Conservation (phyloP, 2,113 vertebrate genomes). For the Microcebus lehilahytsara region DNA sequence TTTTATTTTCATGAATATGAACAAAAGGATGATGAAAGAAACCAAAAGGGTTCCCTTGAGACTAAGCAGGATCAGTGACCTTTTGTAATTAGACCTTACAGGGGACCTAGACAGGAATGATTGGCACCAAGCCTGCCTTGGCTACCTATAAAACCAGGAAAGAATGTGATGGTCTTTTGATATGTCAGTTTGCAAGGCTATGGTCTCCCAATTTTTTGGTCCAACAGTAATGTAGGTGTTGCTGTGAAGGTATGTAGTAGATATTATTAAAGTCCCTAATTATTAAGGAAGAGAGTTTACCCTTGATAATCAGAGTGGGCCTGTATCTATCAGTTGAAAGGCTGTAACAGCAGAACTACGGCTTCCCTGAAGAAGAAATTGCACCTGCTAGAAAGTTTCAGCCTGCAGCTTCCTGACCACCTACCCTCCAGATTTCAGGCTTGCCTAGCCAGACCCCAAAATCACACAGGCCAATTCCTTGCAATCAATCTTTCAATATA, state of each 20-base stretch:
- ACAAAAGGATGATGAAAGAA: slow-evolving; percentile 17
- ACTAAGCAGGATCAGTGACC: not conserved
- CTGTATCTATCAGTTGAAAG: not conserved
- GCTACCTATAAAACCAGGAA: slow-evolving; percentile 13
- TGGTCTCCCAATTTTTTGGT: not conserved
- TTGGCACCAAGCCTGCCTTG: not conserved
- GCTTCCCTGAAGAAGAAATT: not conserved
- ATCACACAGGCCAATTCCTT: not conserved
- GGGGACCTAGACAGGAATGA: not conserved
- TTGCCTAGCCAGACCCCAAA: not conserved
- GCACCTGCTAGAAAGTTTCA: not conserved
- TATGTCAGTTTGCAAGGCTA: not conserved
- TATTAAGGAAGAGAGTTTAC: not conserved
- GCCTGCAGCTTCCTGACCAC: not conserved
- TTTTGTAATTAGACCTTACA: not conserved
- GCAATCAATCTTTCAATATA: not conserved
- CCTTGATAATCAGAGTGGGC: not conserved
- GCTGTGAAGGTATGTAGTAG: not conserved
- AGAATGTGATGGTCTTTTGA: not conserved
- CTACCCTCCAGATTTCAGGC: not conserved
- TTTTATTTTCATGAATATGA: slow-evolving; percentile 36
- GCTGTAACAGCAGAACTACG: not conserved
- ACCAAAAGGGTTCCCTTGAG: not conserved
- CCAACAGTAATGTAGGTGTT: not conserved
- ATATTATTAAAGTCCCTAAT: slow-evolving; percentile 13